Evolutionary conservation across 2,888 invertebrate genomes (phyloP).

Genomic region (Syrphus vitripennis): DNA sequence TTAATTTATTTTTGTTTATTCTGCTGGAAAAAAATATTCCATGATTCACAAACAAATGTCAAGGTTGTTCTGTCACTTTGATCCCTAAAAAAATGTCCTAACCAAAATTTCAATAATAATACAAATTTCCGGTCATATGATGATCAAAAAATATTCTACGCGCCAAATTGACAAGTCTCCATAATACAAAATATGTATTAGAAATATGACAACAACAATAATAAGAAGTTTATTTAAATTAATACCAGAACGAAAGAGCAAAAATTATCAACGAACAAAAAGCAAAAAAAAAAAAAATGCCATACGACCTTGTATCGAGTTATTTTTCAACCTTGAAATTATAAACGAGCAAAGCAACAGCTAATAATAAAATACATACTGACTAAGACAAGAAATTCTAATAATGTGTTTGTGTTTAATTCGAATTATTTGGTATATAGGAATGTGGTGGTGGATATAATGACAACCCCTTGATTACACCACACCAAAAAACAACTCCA

Average conservation of each 20-base stretch:
- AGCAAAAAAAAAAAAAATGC: slow-evolving; percentile 22
- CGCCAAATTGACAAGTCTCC: slow-evolving; percentile 6
- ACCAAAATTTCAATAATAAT: not conserved
- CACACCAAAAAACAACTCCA: not conserved
- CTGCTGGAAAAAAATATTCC: slow-evolving; percentile 10
- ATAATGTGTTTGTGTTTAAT: slow-evolving; percentile 16
- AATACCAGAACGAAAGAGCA: slow-evolving; percentile 40
- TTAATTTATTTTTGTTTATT: not conserved
- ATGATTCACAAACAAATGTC: slow-evolving; percentile 50
- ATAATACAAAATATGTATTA: slow-evolving; percentile 36
- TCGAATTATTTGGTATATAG: not conserved
- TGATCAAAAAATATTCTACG: slow-evolving; percentile 5
- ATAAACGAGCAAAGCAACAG: slow-evolving; percentile 72
- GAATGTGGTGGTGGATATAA: not conserved
- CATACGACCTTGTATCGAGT: slow-evolving; percentile 80
- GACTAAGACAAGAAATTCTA: slow-evolving; percentile 51
- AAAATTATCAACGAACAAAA: slow-evolving; percentile 47
- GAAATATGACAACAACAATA: slow-evolving; percentile 45
- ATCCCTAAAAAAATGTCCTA: slow-evolving; percentile 3
- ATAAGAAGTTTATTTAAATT: slow-evolving; percentile 43
- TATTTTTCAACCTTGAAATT: slow-evolving; percentile 81
- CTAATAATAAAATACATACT: slow-evolving; percentile 70
- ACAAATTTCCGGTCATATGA: slow-evolving; percentile 57
- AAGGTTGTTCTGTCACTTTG: slow-evolving; percentile 37
- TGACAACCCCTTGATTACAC: slow-evolving; percentile 24